These are phyloP conservation scores for Trididemnum clinides DNA, from an alignment of 23 tunicate genomes.

Conservation along the genomic window DNA sequence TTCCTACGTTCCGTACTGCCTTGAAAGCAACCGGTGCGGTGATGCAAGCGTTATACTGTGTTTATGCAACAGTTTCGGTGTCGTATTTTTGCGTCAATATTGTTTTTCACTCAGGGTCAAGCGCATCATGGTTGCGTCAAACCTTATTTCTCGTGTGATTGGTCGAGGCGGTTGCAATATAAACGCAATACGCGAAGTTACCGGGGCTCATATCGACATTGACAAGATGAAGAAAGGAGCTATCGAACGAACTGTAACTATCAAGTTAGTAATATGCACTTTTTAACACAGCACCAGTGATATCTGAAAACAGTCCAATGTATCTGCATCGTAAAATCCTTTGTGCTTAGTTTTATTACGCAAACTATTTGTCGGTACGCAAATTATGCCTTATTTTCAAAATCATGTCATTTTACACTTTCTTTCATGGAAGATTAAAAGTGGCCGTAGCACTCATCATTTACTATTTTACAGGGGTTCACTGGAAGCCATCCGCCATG, in stretches of 20 bases:
- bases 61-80: too few relatives aligned
- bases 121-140: constrained; percentile 83
- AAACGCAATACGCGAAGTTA: constrained; percentile 95
- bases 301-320: too few relatives aligned
- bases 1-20: too few relatives aligned
- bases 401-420: too few relatives aligned
- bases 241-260: constrained; percentile 90
- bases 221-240: constrained; percentile 94
- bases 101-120: constrained; percentile 47
- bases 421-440: too few relatives aligned
- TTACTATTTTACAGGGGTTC: constrained; percentile 75
- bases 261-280: constrained; percentile 78
- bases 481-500: constrained; percentile 58
- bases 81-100: too few relatives aligned
- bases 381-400: not conserved
- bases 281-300: too few relatives aligned
- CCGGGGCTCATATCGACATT: constrained; percentile 98
- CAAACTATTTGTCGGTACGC: not conserved
- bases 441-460: too few relatives aligned
- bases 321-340: too few relatives aligned
- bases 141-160: constrained; percentile 90
- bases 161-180: constrained; percentile 99
- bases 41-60: too few relatives aligned
- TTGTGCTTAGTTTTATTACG: not conserved
- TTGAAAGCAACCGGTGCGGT: too few relatives aligned